These are phyloP conservation scores for Pseudois nayaur DNA, from an alignment of 2,113 vertebrate species.

Conservation along the genomic window DNA sequence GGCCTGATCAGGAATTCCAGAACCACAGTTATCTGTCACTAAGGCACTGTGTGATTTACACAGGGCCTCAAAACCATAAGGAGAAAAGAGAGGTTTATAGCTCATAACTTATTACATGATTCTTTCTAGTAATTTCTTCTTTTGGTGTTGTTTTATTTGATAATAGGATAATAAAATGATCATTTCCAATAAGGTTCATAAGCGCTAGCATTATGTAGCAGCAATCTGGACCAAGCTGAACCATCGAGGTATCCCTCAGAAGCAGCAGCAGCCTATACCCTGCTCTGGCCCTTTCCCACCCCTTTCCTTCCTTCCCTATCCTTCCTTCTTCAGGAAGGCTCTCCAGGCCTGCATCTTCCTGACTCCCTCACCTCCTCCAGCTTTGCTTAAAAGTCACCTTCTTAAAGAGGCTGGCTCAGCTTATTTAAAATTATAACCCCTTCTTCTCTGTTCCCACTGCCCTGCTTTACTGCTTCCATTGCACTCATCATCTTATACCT, in stretches of 20 bases:
- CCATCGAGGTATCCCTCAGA: background rate
- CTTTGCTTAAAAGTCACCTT: background rate
- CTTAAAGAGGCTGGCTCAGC: background rate
- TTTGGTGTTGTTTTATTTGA: background rate
- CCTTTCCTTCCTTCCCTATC: background rate
- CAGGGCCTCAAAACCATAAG: background rate
- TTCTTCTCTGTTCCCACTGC: background rate
- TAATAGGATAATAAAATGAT: background rate
- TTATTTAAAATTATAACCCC: background rate
- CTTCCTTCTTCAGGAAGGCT: background rate
- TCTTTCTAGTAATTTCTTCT: background rate
- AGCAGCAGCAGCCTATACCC: background rate
- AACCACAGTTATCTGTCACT: background rate
- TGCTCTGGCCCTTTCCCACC: background rate
- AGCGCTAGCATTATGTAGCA: background rate
- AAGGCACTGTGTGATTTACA: background rate
- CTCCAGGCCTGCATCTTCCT: background rate
- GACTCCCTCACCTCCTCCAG: background rate
- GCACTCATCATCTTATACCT: background rate
- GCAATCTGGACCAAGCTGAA: background rate
- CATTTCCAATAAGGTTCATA: background rate
- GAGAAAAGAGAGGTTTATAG: background rate
- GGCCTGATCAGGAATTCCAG: background rate
- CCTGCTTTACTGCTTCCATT: background rate
- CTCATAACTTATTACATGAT: background rate